Base-by-base conservation (phyloP, 2,888 invertebrate species). In the Euphydryas editha region DNA sequence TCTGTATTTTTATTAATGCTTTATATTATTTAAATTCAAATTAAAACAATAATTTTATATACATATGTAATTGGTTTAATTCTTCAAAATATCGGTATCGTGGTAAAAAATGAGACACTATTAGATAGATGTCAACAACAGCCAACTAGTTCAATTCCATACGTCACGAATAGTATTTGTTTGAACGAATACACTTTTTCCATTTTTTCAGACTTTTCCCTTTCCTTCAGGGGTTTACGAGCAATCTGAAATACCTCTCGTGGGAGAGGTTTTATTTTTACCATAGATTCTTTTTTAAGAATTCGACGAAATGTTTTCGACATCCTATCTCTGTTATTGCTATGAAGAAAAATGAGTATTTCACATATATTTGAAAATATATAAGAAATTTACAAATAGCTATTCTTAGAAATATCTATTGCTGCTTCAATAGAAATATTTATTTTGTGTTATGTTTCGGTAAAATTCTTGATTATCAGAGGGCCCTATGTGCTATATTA, bases 191-290 rank as follows among this genome's bases (percentile, higher is more conserved):
- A 51, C 21, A 51, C 24, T 51, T 24, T n/a, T 51, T 7, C n/a
- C 21, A 51, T n/a, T 51, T 51, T 51, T 24, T 15, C 24, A 5
- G 24, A 30, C 30, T 2, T 30, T 24, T 24, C 7, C 51, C 7
- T 51, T n/a, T 30, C 51, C 51, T 51, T 51, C 51, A 30, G 36
- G 36, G 54, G 3, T 36, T 54, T 54, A 54, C 54, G 54, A 54
- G 36, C 54, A 30, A 54, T 54, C 54, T 11, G 36, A 21, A n/a
- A 54, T 54, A 36, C 20, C 42, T 42, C 58, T 64, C 44, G 21
- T 44, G 58, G 20, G 47, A 63, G 57, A 64, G 21, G 51, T 47
- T 64, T 58, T 64, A 39, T 49, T 51, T 17, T 30, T 30, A 10
- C 24, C 11, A 54, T 17, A 54, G 30, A 36, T 3, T 54, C 17